phyloP scores from a whole-genome alignment of 2,113 vertebrate species.

The Heliornis fulica region DNA sequence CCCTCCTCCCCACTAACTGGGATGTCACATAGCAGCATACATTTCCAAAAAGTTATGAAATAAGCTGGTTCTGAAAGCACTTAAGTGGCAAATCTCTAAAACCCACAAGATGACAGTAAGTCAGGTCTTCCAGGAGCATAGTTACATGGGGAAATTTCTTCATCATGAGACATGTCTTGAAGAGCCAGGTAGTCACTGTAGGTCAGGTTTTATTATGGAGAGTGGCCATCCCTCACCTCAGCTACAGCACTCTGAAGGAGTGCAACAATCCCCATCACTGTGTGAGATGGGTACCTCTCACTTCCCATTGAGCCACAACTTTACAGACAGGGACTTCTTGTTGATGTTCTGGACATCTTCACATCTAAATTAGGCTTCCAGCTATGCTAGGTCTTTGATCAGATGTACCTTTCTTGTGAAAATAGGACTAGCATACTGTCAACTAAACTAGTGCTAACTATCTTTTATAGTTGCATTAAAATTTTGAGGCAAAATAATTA shows the following conservation, averaged over 20 bases:
- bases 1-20: not conserved
- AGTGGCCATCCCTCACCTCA: not conserved
- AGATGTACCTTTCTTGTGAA: not conserved
- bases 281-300: not conserved
- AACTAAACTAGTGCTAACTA: not conserved
- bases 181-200: not conserved
- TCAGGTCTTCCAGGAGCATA: not conserved
- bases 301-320: not conserved
- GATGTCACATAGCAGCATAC: not conserved
- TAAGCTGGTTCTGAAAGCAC: not conserved
- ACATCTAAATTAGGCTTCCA: not conserved
- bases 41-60: not conserved
- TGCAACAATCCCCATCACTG: rapidly evolving
- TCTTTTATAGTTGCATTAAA: not conserved
- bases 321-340: not conserved
- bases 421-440: not conserved
- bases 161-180: rapidly evolving
- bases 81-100: not conserved
- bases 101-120: not conserved
- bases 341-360: not conserved
- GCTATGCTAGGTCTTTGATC: not conserved
- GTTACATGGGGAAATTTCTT: not conserved
- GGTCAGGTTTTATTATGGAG: not conserved
- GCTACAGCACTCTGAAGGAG: not conserved
- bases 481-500: not conserved